Evolutionary conservation across 2,888 invertebrate genomes (phyloP), one percentile per base, ranked within the genome.

Genomic region (Ganaspis brasiliensis): DNA sequence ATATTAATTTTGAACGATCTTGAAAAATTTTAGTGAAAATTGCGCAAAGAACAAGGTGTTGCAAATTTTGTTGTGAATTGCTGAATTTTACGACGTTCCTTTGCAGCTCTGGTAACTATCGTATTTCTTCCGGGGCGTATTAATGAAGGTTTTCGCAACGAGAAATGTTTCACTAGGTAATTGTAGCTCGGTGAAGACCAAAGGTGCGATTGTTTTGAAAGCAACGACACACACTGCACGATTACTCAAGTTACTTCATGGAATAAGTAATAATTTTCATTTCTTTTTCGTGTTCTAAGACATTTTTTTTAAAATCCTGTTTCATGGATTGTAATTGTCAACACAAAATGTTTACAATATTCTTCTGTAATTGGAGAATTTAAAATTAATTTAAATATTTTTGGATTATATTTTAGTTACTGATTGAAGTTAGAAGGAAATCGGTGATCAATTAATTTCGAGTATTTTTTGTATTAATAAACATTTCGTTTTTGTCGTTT

Each of bases 71-170:
- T 83, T 84, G 79, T 78, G 81, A 84, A 80, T 81, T 82, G 79
- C 82, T 86, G 82, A 85, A 86, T 83, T 83, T 82, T 82, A 86
- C 81, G 78, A 77, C 79, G 80, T 78, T 79, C 77, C 76, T 73
- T 56, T 59, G 82, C n/a, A n/a, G n/a, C 82, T 86, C 82, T 81
- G 77, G 82, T 84, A 83, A 82, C 75, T 73, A 76, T 71, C 31
- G 59, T 59, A 67, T 45, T 45, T 24, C 26, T 67, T 67, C 67
- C 67, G 67, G 45, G 45, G 40, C 45, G 45, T 67, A 31, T n/a
- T n/a, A 63, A 63, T 63, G 37, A 63, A 63, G 37, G 63, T 63
- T 67, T 67, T 45, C 67, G 45, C 16, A 45, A 45, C 45, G 19
- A 61, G 35, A 61, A 19, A 52, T 52, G 52, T 52, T 52, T 52